Conservation (phyloP, 2,113 vertebrate genomes). For the Pogona vitticeps region DNA sequence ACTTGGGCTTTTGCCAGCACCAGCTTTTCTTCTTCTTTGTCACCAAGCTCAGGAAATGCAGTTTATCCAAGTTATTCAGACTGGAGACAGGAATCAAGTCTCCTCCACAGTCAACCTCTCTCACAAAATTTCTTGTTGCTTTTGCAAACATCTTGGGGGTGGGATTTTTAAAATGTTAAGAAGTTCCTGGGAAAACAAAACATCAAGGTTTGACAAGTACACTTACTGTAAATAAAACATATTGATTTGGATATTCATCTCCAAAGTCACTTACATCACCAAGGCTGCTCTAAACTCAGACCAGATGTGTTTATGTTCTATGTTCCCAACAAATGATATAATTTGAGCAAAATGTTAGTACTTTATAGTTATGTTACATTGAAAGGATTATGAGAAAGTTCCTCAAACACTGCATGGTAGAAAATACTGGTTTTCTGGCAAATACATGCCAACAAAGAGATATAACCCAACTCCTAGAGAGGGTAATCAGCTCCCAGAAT, state of each 20-base stretch:
- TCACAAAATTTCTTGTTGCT: conserved; percentile 89
- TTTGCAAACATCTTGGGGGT: conserved; percentile 87
- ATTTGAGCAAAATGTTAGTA: no score
- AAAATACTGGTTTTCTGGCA: background rate
- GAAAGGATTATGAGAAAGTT: background rate
- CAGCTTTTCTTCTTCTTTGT: conserved; percentile 85
- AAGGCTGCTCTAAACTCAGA: background rate
- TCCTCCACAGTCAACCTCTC: conserved; percentile 84
- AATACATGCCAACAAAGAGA: background rate
- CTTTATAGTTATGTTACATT: no score
- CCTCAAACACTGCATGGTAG: background rate
- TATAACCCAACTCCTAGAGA: background rate
- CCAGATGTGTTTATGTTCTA: no score
- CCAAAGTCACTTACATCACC: background rate
- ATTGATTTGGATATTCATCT: background rate
- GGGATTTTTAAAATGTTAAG: conserved; percentile 17
- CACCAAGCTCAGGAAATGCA: conserved; percentile 83
- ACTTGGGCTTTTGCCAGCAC: conserved; percentile 91
- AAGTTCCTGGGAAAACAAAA: conserved; percentile 46
- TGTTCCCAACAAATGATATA: no score
- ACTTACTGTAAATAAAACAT: conserved; percentile 11
- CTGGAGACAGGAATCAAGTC: conserved; percentile 84
- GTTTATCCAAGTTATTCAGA: conserved; percentile 83
- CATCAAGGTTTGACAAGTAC: conserved; percentile 5
- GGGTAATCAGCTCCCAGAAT: no score